A percentile compares a stretch with the other conserved stretches of the same genome.
Evolutionary conservation across 1,140 invertebrate species (phyloP).

Genomic region (Macrotrachela quadricornifera): DNA sequence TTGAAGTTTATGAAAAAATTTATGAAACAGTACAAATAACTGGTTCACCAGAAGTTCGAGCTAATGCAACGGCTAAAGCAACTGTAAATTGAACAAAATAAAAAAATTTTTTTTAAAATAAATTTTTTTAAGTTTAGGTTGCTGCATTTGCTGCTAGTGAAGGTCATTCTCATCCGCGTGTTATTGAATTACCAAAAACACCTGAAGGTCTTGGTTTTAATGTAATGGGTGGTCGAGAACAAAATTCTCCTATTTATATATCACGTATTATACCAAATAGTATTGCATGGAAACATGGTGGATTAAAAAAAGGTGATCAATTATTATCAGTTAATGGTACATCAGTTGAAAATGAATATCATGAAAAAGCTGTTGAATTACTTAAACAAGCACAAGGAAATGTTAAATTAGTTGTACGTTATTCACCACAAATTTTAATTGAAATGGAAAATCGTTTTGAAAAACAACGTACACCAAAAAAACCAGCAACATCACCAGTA

Average conservation of each 20-base stretch:
- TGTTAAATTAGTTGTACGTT: constrained; percentile 88
- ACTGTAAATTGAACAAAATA: background rate
- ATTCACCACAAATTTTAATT: constrained; percentile 89
- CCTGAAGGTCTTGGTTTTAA: constrained; percentile 98
- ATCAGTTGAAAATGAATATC: constrained; percentile 92
- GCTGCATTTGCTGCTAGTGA: constrained; percentile 97
- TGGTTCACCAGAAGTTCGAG: constrained; percentile 54
- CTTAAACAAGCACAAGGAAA: constrained; percentile 72
- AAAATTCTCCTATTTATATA: constrained; percentile 98
- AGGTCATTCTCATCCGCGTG: constrained; percentile 89
- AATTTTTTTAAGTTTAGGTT: constrained; percentile 22
- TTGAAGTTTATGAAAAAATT: constrained; percentile 96
- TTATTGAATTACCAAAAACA: constrained; percentile 92
- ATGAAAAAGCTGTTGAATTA: constrained; percentile 92
- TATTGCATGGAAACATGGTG: constrained; percentile 85
- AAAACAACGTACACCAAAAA: constrained; percentile 41
- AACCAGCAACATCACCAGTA: no score
- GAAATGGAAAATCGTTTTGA: constrained; percentile 99
- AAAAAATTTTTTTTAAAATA: no score
- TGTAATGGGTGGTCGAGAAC: constrained; percentile 96
- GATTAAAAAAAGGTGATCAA: constrained; percentile 89
- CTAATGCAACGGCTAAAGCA: background rate
- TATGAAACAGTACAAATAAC: constrained; percentile 94
- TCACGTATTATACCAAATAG: constrained; percentile 94
- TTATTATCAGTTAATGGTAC: constrained; percentile 90